Conservation (phyloP, 2,888 invertebrate genomes). For the Hypselothyrea guttata region DNA sequence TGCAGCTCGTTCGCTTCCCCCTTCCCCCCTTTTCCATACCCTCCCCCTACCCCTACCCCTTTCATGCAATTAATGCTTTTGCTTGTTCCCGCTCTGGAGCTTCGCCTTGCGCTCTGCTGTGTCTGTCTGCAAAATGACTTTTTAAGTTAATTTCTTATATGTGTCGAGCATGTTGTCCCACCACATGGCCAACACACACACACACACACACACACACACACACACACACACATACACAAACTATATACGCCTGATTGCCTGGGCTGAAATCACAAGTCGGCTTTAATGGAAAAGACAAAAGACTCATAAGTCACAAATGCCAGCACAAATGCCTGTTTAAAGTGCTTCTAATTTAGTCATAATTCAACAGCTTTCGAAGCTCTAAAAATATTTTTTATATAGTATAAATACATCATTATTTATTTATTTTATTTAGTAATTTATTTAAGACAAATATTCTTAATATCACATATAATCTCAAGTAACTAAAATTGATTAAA, state of each 20-base stretch:
- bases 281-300: conserved; percentile 33
- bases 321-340: background rate
- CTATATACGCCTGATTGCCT: conserved; percentile 41
- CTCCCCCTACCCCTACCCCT: background rate
- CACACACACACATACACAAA: conserved; percentile 3
- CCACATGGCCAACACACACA: conserved; percentile 34
- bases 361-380: background rate
- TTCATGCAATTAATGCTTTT: conserved; percentile 76
- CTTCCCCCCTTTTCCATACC: background rate
- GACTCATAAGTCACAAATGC: conserved; percentile 7
- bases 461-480: too few relatives aligned
- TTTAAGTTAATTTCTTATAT: conserved; percentile 76
- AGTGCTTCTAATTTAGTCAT: background rate
- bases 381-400: too few relatives aligned
- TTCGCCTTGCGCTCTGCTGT: conserved; percentile 6
- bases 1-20: conserved; percentile 20
- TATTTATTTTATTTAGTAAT: too few relatives aligned
- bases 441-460: too few relatives aligned
- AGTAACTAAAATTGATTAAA: too few relatives aligned
- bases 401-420: too few relatives aligned
- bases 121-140: conserved; percentile 69
- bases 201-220: background rate
- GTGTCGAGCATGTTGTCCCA: conserved; percentile 54
- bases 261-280: conserved; percentile 13
- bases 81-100: conserved; percentile 30